Evolutionary conservation across 1,140 invertebrate genomes (phyloP), one percentile per base, ranked within the genome.

Genomic region (Ericerus pela): DNA sequence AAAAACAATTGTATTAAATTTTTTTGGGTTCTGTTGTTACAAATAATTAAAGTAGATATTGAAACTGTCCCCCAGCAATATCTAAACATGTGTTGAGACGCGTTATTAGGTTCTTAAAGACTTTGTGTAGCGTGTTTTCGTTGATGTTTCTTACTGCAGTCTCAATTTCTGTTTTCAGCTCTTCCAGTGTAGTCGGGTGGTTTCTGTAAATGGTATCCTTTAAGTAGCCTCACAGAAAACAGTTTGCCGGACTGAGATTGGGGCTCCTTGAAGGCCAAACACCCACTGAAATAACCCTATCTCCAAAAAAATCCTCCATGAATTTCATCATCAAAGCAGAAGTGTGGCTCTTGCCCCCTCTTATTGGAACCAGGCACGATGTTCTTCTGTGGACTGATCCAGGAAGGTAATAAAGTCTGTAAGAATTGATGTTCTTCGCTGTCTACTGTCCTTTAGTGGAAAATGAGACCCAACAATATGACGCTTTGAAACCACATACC

Each of bases 341-440:
- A 33, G 30, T 33, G 30, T 33, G 30, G 30, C 30, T 33, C 30
- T 33, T n/a, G 30, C 30, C n/a, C 30, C 30, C 8, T 33, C 30
- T 33, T 33, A n/a, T n/a, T 33, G 30, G 30, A 33, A 33, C 30
- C 30, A 33, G 8, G 30, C 30, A 10, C 30, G 30, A 33, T 33
- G 30, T 33, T 33, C 30, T 33, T n/a, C 30, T n/a, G 30, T 33
- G 8, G 30, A 33, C n/a, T 33, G 30, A 33, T 52, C 51, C 26
- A 52, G 51, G 16, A 52, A 29, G 11, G 51, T 20, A 52, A 52
- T 52, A 29, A 52, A 52, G 2, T 29, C 24, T 52, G 27, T 52
- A 28, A 29, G 26, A 16, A 28, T 52, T 52, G 26, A 28, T 52
- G 29, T 52, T 28, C 51, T 20, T 6, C 27, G 29, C 51, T 52